Evolutionary conservation across 2,888 invertebrate genomes (phyloP), one percentile per base, ranked within the genome.

Genomic region (Caenorhabditis sp.): DNA sequence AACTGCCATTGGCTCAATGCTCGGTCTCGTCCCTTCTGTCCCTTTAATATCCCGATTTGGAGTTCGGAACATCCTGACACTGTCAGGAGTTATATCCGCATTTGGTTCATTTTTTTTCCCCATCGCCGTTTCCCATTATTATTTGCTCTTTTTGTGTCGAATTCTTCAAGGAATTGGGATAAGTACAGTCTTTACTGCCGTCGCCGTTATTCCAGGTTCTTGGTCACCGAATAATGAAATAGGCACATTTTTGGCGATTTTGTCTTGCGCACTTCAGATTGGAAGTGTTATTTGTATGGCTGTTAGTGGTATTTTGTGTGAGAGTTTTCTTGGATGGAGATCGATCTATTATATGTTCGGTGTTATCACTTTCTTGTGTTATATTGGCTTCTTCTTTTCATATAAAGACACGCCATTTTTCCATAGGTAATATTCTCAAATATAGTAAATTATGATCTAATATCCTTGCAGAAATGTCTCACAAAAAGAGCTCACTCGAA

Each of bases 251-350:
- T 63, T 77, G 20, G 76, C 76, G 17, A 59, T 71, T 20, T 43
- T 76, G 3, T 71, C 76, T 5, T 59, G 62, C 7, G 64, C 68
- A 17, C 54, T 71, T 36, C 57, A 58, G 36, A 27, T 31, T n/a
- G 36, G 57, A 20, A 20, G 53, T 27, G 74, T 79, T 25, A 49
- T 79, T 57, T 66, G 75, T 1, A 79, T 76, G 75, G 75, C 79
- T 0, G 58, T 77, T 12, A 65, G 77, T 12, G 79, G 77, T 20
- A 21, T 59, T 0, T 38, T 79, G 21, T 79, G 79, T 25, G 68
- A 68, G 10, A 72, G 75, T 0, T 14, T 56, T 3, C 49, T 62
- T n/a, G 77, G 77, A 21, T 79, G 79, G 79, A 49, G 69, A 25
- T 56, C 63, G 8, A 60, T 76, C 43, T 76, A 69, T 50, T 78